Conservation (phyloP, 2,113 vertebrate species). For the Rattus norvegicus region DNA sequence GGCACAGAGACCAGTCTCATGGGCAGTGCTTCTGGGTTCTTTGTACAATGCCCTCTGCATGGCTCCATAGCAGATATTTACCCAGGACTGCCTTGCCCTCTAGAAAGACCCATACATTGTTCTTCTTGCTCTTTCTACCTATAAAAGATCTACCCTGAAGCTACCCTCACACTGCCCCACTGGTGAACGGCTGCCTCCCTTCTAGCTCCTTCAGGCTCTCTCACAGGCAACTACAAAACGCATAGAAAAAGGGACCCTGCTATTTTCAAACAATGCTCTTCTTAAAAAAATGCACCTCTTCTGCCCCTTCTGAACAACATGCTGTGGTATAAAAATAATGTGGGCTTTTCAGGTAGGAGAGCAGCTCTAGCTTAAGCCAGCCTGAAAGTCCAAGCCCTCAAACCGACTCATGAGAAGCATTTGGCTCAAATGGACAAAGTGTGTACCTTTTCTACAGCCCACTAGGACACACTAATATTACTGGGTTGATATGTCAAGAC, state of each 20-base stretch:
- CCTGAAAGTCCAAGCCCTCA: not conserved
- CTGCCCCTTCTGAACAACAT: not conserved
- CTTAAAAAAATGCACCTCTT: not conserved
- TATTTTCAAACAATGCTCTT: slow-evolving; percentile 7
- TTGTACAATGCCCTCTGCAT: not conserved
- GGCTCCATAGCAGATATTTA: not conserved
- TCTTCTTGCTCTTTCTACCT: not conserved
- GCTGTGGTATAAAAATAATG: not conserved
- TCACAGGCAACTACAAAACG: not conserved
- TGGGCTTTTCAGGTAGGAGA: not conserved
- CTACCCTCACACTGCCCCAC: not conserved
- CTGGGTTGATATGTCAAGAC: not conserved
- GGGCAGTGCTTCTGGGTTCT: not conserved
- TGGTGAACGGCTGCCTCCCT: not conserved
- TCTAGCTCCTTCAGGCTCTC: not conserved
- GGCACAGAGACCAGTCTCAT: not conserved
- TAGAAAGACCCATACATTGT: not conserved
- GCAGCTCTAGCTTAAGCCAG: not conserved
- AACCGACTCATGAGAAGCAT: not conserved
- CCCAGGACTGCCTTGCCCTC: not conserved
- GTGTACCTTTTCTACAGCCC: not conserved
- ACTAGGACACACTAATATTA: not conserved
- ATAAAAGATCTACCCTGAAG: not conserved
- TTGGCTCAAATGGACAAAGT: not conserved
- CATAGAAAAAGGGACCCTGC: not conserved